Evolutionary conservation across 2,888 invertebrate species (phyloP), one percentile per base, ranked within the genome.

Genomic region (Saturnia pavonia): DNA sequence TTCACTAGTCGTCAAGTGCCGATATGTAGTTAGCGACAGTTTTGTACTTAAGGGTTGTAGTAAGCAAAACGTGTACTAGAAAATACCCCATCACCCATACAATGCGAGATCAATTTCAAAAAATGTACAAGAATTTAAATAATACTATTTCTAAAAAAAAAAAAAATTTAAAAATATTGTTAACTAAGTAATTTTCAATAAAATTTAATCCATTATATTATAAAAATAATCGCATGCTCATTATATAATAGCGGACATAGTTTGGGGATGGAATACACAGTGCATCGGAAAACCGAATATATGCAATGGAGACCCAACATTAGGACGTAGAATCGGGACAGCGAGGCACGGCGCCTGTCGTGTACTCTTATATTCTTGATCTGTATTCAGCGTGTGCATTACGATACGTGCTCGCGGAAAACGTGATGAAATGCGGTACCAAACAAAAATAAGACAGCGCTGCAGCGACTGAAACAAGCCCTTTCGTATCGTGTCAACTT

Each of bases 231-330:
- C 65, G 45, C 69, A 66, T 67, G 48, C 68, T 60, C 67, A 75
- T 72, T 69, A 70, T 69, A 54, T 69, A 70, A 66, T 70, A 43
- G 66, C 91, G 91, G 85, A 83, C 82, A 91, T 91, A 91, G 92
- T 93, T 91, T 90, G 76, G 72, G 74, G 75, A 76, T 73, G 76
- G 75, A 88, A 89, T 88, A 85, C 84, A 73, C 75, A 76, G 82
- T 82, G 84, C 87, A 84, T 34, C 57, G 45, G 63, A 70, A 60
- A 63, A 11, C 22, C 63, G n/a, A 11, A 79, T 82, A 83, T 82
- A 83, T 87, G 85, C 85, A 79, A 84, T 83, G 83, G 82, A 87
- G 89, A 91, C 90, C 85, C 89, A 91, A 91, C 91, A 90, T 91
- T 85, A 80, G 83, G 84, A 80, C 82, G 81, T 84, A 83, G 80